Base-by-base conservation (phyloP, 2,888 invertebrate genomes). In the Oscheius sp. region DNA sequence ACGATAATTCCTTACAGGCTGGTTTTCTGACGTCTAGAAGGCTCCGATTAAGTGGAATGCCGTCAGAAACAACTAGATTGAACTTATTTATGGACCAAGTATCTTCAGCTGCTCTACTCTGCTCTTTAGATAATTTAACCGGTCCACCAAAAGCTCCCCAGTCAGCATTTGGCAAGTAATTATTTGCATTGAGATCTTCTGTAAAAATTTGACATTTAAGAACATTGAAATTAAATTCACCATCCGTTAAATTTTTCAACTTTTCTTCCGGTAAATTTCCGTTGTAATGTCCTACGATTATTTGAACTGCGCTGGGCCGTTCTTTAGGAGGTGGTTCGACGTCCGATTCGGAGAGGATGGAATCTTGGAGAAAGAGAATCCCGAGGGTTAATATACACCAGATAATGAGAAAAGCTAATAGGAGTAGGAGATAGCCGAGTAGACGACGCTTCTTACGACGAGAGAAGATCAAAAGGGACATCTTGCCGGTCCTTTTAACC, bases 51-150 rank as follows among this genome's bases (percentile, higher is more conserved):
- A 86, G 63, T 2, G 84, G 76, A 4, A 87, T 84, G 91, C 94
- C 93, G 88, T 98, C 96, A 88, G 95, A 96, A 81, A 96, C 97
- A 88, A 96, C 89, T 81, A 98, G 90, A 89, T 98, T 98, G 89
- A 98, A 98, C 90, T 81, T 97, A 89, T 98, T 98, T 86, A 96
- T 91, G 88, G 95, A 94, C 89, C 98, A 98, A 87, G 94, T 93
- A 85, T 96, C 95, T 88, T 95, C 92, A 91, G 95, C 93, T 68
- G 93, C 34, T 70, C 92, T 92, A 87, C 95, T 93, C 87, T 93
- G 92, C 65, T 93, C 92, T 25, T 92, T 89, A 23, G 94, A 92
- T 86, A 96, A 92, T 84, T 92, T 91, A 20, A 98, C 97, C n/a
- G 95, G 91, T 87, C 89, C 90, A 82, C 97, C 97, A 90, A 92